Evolutionary conservation across 2,113 vertebrate species (phyloP), one percentile per base, ranked within the genome.

Genomic region (Microcebus murinus): DNA sequence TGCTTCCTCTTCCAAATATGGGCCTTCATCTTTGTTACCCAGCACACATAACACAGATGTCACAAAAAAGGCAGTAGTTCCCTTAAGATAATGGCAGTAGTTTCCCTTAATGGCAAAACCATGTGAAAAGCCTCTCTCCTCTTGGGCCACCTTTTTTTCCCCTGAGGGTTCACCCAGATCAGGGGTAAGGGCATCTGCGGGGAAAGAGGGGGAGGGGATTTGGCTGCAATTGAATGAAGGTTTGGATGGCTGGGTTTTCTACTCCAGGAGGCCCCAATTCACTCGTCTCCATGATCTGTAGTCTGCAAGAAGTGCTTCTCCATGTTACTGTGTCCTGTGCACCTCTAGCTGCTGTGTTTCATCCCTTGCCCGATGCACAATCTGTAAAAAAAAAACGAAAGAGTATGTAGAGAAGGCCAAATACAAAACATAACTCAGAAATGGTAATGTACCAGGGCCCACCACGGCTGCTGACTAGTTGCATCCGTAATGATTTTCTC

Each of bases 401-500:
- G 14, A 39, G 70, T 27, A 45, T 94, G 10, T 0, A 73, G 96
- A 96, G 81, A 97, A 93, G 94, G 83, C 85, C 91, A 77, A 2
- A 21, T 57, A 1, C 39, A 5, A 4, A 7, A 23, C 68, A 6
- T 91, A 95, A 80, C 23, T 96, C 92, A 82, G 36, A 4, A 68
- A 96, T 55, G 85, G 80, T 55, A 65, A 0, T 7, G 70, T 39
- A 79, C 61, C 80, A 42, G 34, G 25, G 87, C 48, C 87, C 61
- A 92, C 96, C 1, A 4, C 29, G 13, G 50, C 63, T 52, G 79
- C 74, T 79, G 2, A 88, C 20, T 82, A 48, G 61, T 11, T 45
- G 45, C 4, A 90, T 93, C 95, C 25, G 4, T 95, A 97, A 98
- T 97, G 94, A 95, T 96, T 96, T 96, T 95, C 94, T 92, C 96